Percentiles rank a stretch among this genome's conserved stretches.
These are phyloP conservation scores for Scytalopus superciliaris DNA, from an alignment of 2,113 vertebrate genomes.

Conservation along the genomic window DNA sequence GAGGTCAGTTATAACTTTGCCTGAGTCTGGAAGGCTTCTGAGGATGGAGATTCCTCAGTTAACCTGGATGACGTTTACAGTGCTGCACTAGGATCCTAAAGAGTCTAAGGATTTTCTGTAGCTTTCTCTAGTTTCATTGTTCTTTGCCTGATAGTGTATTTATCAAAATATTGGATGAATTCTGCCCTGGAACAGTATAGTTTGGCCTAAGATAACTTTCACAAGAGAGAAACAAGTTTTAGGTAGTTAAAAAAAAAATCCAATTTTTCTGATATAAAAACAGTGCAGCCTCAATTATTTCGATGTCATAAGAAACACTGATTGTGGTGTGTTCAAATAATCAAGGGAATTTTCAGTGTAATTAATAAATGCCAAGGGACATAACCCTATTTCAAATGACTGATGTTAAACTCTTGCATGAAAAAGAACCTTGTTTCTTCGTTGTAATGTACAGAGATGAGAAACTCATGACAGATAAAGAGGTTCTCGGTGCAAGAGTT, in stretches of 20 bases:
- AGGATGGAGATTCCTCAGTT: neutral
- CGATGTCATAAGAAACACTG: neutral
- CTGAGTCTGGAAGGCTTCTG: neutral
- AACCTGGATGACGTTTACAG: neutral
- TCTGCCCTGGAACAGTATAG: neutral
- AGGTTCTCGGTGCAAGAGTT: neutral
- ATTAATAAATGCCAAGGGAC: conserved; percentile 47
- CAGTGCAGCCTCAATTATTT: neutral
- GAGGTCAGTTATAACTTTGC: neutral
- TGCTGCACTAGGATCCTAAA: neutral
- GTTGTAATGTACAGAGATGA: neutral
- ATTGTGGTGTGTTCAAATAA: neutral
- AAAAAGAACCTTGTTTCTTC: neutral
- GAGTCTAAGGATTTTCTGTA: neutral
- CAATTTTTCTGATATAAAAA: neutral
- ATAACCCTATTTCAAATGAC: conserved; percentile 26
- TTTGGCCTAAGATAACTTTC: neutral
- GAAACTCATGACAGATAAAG: neutral
- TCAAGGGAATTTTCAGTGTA: neutral
- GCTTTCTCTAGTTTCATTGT: neutral
- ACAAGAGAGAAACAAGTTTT: neutral
- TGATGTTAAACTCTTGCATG: neutral
- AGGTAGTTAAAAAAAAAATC: neutral
- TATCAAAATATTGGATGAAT: neutral
- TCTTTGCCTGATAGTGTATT: neutral